Evolutionary conservation across 2,888 invertebrate species (phyloP), one percentile per base, ranked within the genome.

Genomic region (Drosophila barbarae): DNA sequence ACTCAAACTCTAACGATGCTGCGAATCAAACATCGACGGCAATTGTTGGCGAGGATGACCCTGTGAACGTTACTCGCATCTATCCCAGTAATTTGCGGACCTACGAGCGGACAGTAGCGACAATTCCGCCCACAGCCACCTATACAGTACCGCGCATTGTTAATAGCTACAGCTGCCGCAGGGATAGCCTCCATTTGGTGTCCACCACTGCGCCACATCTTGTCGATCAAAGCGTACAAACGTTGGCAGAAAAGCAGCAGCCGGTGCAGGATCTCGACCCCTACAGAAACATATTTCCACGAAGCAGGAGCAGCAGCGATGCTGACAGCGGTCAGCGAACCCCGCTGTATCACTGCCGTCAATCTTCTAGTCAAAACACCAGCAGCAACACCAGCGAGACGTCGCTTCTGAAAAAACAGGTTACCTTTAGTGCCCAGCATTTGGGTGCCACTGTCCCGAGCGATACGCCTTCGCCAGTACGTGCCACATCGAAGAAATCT

Each of bases 141-240:
- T 76, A 76, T 34, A 71, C 69, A 13, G 50, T 83, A 47, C 83
- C 83, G 18, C 72, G 83, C 26, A 86, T 85, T 39, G 83, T 83
- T 2, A 77, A 86, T 10, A 78, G 74, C 56, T 86, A 78, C 34
- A 80, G 80, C 26, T 80, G 73, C 34, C 80, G 83, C n/a, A 65
- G 74, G 13, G 81, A 86, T 52, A 86, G 84, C 47, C 47, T 84
- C 13, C 84, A 84, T 42, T 52, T 85, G 30, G 76, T 82, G 41
- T 71, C 82, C 3, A 84, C 82, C 6, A 76, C 84, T 6, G 74
- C 78, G 7, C 59, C 79, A 3, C 74, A 81, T 36, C 65, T 78
- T 6, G 72, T 82, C 3, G 83, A 84, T 54, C 79, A 79, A 56
- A 56, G 76, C 38, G 83, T 84, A 2, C 82, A 79, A 41, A 79